phyloP scores from a whole-genome alignment of 2,888 invertebrate genomes.

The Brenthis ino region DNA sequence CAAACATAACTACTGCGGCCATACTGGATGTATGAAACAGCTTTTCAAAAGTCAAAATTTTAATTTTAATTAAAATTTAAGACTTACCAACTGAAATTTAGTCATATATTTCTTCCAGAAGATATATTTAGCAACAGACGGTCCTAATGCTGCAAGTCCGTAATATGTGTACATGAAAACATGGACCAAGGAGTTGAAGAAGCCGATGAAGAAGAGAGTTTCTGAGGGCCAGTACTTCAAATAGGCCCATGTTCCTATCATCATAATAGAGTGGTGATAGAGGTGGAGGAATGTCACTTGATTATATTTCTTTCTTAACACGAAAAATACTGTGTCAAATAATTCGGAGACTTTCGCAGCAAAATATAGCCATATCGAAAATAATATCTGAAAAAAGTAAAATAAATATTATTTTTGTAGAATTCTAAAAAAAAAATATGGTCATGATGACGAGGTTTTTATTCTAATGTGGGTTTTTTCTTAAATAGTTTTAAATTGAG shows the following conservation, averaged over 20 bases:
- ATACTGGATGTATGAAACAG: too few species aligned
- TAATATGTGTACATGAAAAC: conserved; percentile 93
- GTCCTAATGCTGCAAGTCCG: conserved; percentile 88
- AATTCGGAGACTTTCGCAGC: conserved; percentile 89
- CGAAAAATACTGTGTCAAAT: conserved; percentile 93
- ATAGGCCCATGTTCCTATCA: conserved; percentile 88
- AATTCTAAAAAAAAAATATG: background rate
- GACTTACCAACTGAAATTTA: conserved; percentile 87
- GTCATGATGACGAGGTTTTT: too few species aligned
- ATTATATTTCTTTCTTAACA: conserved; percentile 88
- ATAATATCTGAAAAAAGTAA: conserved; percentile 71
- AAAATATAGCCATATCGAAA: conserved; percentile 85
- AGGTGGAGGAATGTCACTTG: conserved; percentile 95
- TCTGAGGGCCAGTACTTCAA: conserved; percentile 89
- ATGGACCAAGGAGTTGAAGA: conserved; percentile 89
- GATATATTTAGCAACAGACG: conserved; percentile 87
- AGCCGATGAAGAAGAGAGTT: conserved; percentile 86
- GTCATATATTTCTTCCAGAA: conserved; percentile 95
- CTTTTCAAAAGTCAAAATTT: too few species aligned
- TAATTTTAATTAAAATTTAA: too few species aligned
- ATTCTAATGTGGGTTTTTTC: too few species aligned
- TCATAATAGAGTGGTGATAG: conserved; percentile 91
- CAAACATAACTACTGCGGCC: too few species aligned
- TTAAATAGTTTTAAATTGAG: too few species aligned
- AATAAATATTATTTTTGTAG: background rate